Evolutionary conservation across 2,888 invertebrate genomes (phyloP), one percentile per base, ranked within the genome.

Genomic region (Dasysyrphus albostriatus): DNA sequence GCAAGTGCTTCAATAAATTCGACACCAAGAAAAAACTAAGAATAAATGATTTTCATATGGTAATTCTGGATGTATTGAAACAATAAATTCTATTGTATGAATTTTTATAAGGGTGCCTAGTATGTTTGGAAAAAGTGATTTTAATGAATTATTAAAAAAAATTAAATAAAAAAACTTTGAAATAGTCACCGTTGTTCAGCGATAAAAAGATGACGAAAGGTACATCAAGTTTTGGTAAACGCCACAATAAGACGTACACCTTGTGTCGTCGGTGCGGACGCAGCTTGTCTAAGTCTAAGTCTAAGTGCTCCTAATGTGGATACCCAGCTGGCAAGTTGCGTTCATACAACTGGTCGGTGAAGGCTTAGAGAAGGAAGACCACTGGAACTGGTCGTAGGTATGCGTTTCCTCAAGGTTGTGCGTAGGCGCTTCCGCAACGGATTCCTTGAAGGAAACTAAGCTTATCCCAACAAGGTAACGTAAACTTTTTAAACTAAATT

Each of bases 141-240:
- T n/a, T n/a, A n/a, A n/a, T n/a, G n/a, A n/a, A n/a, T n/a, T n/a
- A n/a, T n/a, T n/a, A n/a, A n/a, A n/a, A n/a, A n/a, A n/a, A n/a
- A n/a, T n/a, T n/a, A n/a, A n/a, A n/a, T n/a, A n/a, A n/a, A n/a
- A n/a, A n/a, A n/a, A n/a, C n/a, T n/a, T n/a, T n/a, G n/a, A n/a
- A n/a, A n/a, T n/a, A n/a, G n/a, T n/a, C n/a, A n/a, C n/a, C n/a
- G n/a, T n/a, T n/a, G n/a, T n/a, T n/a, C n/a, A n/a, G n/a, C n/a
- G n/a, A n/a, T n/a, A n/a, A n/a, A n/a, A 24, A 24, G 24, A 24
- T 24, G 99, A 99, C 99, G 94, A 99, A 99, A 94, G 99, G 99
- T 95, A 99, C 99, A 90, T 98, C 98, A 91, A 98, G 98, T 94
- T 99, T 99, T 96, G 99, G 99, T 95, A 99, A 99, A 94, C 97